Conservation (phyloP, 2,113 vertebrate species). For the rabbit (Oryctolagus cuniculus) region mOryCun1.1 NC_091448.1:55201001-55201500, state of each 20-base stretch:
- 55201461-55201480: constrained; percentile 79
- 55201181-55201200: not conserved
- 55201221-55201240: not conserved
- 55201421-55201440: constrained; percentile 84
- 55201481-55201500: constrained; percentile 86
- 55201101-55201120: not conserved
- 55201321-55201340: not conserved
- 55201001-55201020: not conserved
- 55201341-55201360: not conserved
- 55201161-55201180: not conserved
- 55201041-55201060: not conserved
- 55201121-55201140: not conserved
- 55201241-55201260: too few relatives aligned
- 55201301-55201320: not conserved
- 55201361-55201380: constrained; percentile 67
- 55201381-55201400: constrained; percentile 71
- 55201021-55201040: not conserved
- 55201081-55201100: not conserved
- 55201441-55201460: constrained; percentile 84
- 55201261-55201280: too few relatives aligned
- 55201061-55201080: not conserved
- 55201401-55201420: constrained; percentile 78
- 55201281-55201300: constrained; percentile 36
- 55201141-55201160: not conserved
- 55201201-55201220: not conserved